A percentile compares a stretch with the other conserved stretches of the same genome.
Evolutionary conservation across 2,113 vertebrate genomes (phyloP).

Genomic region (Cinclus mexicanus): DNA sequence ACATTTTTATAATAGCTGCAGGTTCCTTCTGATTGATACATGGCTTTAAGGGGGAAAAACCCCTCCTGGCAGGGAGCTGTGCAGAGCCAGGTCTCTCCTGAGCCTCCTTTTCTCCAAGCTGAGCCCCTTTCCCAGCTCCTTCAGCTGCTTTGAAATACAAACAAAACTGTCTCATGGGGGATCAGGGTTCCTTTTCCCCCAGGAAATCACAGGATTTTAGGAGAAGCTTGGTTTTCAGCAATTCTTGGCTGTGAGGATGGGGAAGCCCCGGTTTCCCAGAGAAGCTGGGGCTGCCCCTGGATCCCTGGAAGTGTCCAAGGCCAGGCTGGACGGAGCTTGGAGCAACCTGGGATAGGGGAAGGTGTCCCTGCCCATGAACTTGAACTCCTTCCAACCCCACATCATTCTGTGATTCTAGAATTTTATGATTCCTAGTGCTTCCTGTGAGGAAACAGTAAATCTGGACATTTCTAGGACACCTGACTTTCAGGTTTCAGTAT

Average conservation of each 20-base stretch:
- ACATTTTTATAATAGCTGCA: not conserved
- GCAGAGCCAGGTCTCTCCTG: not conserved
- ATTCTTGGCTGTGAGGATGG: not conserved
- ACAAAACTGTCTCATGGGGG: no score
- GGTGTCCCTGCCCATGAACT: not conserved
- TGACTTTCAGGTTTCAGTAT: not conserved
- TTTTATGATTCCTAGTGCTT: not conserved
- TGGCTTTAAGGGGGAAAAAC: not conserved
- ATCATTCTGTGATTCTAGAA: not conserved
- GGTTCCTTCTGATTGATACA: not conserved
- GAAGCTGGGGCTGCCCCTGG: not conserved
- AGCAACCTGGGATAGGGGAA: fast-evolving
- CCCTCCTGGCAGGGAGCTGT: not conserved
- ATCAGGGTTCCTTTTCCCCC: not conserved
- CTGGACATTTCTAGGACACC: not conserved
- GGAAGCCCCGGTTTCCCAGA: not conserved
- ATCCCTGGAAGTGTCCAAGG: not conserved
- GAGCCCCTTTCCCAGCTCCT: not conserved
- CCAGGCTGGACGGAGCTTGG: not conserved
- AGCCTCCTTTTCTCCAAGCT: not conserved
- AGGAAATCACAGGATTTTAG: not conserved
- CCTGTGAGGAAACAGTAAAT: not conserved
- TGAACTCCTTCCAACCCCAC: not conserved
- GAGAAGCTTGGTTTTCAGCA: not conserved
- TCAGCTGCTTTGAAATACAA: not conserved